Evolutionary conservation across 2,113 vertebrate genomes (phyloP).

Genomic region (Marcusenius ussheri): DNA sequence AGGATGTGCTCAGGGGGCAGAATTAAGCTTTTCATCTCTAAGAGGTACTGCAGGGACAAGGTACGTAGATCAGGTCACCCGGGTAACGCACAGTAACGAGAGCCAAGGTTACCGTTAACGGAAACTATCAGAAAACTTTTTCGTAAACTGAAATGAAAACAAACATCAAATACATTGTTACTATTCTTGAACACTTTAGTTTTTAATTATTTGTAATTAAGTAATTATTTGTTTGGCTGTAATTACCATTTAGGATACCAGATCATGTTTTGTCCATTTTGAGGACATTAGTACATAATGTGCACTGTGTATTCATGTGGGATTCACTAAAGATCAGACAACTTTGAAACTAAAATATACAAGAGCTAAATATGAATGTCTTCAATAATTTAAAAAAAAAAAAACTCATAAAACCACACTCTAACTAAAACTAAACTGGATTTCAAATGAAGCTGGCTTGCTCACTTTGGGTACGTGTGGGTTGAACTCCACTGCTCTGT

Average conservation of each 20-base stretch:
- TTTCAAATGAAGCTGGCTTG: slow-evolving; percentile 14
- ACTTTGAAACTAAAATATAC: neutral
- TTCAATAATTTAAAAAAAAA: too few relatives aligned
- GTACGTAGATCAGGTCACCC: neutral
- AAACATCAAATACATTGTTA: neutral
- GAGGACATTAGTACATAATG: neutral
- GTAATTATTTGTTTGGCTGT: neutral
- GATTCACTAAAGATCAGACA: neutral
- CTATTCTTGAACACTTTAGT: neutral
- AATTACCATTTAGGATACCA: neutral
- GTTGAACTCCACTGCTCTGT: slow-evolving; percentile 98
- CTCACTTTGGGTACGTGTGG: slow-evolving; percentile 97
- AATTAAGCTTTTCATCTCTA: slow-evolving; percentile 99
- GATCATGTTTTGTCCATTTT: neutral
- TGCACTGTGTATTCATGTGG: neutral
- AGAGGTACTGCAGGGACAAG: slow-evolving; percentile 75
- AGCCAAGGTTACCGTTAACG: neutral
- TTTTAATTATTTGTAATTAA: neutral
- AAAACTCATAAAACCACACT: too few relatives aligned
- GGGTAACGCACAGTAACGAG: neutral
- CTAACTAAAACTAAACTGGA: too few relatives aligned
- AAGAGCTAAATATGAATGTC: too few relatives aligned
- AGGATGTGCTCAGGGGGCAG: slow-evolving; percentile 95
- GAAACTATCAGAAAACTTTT: neutral
- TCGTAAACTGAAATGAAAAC: neutral